Evolutionary conservation across 2,113 vertebrate species (phyloP).

Genomic region (Pelodiscus sinensis): DNA sequence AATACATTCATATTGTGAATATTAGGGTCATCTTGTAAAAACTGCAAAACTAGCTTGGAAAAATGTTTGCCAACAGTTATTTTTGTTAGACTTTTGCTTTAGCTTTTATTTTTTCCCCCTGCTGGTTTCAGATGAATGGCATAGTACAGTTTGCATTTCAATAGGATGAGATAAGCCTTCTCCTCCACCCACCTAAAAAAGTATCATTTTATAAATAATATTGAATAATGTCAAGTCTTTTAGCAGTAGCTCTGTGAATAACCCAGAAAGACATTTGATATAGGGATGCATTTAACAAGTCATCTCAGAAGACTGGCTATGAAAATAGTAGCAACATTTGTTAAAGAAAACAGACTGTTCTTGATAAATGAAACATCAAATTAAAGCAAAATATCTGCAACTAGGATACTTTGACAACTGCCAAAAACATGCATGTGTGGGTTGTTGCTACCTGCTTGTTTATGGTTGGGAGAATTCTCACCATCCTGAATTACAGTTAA

Average conservation of each 20-base stretch:
- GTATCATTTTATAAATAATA: conserved; percentile 83
- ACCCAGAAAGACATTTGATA: conserved; percentile 80
- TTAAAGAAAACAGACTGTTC: conserved; percentile 77
- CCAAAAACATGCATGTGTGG: conserved; percentile 66
- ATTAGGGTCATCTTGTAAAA: conserved; percentile 83
- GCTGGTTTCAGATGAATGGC: conserved; percentile 66
- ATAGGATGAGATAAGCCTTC: conserved; percentile 79
- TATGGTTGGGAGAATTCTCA: conserved; percentile 41
- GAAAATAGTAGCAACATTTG: conserved; percentile 82
- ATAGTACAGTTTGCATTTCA: conserved; percentile 80
- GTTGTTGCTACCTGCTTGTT: conserved; percentile 38
- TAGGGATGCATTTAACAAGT: conserved; percentile 78
- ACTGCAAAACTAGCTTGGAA: conserved; percentile 77
- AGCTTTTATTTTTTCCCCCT: conserved; percentile 65
- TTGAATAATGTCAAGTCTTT: conserved; percentile 79
- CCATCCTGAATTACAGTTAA: conserved; percentile 70
- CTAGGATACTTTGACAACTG: conserved; percentile 66
- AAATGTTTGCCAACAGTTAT: conserved; percentile 71
- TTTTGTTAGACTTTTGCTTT: conserved; percentile 80
- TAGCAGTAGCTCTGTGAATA: conserved; percentile 80
- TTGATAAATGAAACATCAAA: conserved; percentile 79
- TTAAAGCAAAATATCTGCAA: conserved; percentile 74
- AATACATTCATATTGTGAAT: conserved; percentile 84
- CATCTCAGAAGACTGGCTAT: conserved; percentile 77
- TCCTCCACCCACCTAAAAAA: conserved; percentile 75